phyloP scores from a whole-genome alignment of 2,888 invertebrate genomes.

The Heliconius ethilla region DNA sequence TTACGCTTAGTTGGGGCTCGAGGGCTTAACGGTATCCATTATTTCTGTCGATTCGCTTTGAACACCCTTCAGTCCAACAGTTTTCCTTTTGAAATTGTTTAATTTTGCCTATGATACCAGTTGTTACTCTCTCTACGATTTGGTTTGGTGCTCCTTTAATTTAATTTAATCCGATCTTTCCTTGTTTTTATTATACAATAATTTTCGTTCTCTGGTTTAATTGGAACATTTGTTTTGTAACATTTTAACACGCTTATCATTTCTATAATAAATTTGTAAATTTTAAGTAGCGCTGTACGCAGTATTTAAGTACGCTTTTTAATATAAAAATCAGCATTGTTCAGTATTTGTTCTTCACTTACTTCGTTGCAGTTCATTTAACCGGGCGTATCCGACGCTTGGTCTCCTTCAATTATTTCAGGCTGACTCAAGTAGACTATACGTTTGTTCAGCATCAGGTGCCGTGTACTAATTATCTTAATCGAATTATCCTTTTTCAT shows the following conservation, averaged over 20 bases:
- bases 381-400: slow-evolving; percentile 21
- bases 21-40: slow-evolving; percentile 55
- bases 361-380: slow-evolving; percentile 22
- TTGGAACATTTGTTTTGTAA: neutral
- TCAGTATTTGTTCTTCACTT: neutral
- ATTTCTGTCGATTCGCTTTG: slow-evolving; percentile 47
- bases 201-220: neutral
- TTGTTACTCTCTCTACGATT: slow-evolving; percentile 23
- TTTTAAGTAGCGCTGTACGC: neutral
- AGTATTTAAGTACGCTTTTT: neutral
- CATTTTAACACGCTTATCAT: neutral
- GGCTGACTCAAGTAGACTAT: neutral
- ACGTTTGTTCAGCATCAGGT: slow-evolving; percentile 20
- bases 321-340: neutral
- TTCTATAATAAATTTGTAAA: neutral
- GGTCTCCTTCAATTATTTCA: slow-evolving; percentile 20
- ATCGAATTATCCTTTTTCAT: neutral
- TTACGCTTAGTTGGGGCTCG: slow-evolving; percentile 52
- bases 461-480: slow-evolving; percentile 5
- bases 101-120: slow-evolving; percentile 28
- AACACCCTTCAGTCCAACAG: slow-evolving; percentile 33
- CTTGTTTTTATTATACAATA: neutral
- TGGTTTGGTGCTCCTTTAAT: slow-evolving; percentile 31
- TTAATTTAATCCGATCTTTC: slow-evolving; percentile 27
- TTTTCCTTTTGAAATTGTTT: slow-evolving; percentile 38